Conservation (phyloP, 92 coral and sea anemone genomes). For the Isaurus tuberculatus region DNA sequence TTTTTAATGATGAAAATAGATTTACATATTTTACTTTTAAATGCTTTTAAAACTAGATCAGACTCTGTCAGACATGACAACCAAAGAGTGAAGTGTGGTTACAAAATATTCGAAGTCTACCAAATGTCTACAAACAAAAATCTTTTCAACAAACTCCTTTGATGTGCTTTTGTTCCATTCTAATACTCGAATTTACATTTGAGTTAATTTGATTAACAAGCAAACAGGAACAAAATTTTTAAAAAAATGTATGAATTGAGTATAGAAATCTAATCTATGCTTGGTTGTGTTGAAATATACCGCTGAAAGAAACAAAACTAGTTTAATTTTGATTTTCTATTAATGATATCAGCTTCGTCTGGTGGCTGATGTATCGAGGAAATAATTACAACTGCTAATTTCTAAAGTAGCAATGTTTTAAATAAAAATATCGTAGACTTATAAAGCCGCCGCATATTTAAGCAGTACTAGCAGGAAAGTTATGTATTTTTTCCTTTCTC, state of each 20-base stretch:
- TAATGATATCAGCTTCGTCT: not conserved
- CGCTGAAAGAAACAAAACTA: slow-evolving; percentile 18
- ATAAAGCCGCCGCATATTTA: not conserved
- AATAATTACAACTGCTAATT: not conserved
- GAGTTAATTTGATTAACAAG: slow-evolving; percentile 36
- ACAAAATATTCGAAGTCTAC: slow-evolving; percentile 4
- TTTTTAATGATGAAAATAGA: slow-evolving; percentile 3
- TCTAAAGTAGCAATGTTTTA: not conserved
- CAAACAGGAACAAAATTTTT: slow-evolving; percentile 11
- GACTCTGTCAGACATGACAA: not conserved
- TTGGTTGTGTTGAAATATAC: not conserved
- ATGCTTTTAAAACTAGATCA: not conserved
- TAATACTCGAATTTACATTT: not conserved
- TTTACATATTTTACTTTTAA: slow-evolving; percentile 10
- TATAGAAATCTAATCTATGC: not conserved
- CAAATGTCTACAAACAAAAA: slow-evolving; percentile 25
- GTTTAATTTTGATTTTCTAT: not conserved
- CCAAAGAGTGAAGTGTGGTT: not conserved
- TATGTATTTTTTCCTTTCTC: not conserved
- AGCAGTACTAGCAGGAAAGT: not conserved
- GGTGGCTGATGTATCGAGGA: not conserved
- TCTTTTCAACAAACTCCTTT: not conserved
- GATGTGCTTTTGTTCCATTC: not conserved
- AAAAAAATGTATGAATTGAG: not conserved
- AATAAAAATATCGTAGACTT: slow-evolving; percentile 22